Percentiles rank a stretch among this genome's conserved stretches.
Evolutionary conservation across 2,888 invertebrate species (phyloP).

Genomic region (Clusia tigrina): DNA sequence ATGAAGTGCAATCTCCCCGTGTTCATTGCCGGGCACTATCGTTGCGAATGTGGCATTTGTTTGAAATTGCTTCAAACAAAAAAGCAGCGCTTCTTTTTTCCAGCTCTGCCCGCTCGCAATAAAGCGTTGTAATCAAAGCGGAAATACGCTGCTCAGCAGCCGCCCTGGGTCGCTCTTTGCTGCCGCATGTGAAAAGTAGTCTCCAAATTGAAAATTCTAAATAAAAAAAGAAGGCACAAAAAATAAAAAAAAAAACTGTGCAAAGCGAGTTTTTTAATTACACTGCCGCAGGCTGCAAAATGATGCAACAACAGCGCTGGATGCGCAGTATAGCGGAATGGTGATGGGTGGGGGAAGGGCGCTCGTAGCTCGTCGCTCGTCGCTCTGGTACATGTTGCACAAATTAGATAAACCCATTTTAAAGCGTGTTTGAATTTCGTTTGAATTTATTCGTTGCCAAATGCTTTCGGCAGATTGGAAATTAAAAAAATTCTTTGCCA

Average conservation of each 20-base stretch:
- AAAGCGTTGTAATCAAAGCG: neutral
- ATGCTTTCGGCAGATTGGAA: constrained; percentile 23
- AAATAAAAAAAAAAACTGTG: neutral
- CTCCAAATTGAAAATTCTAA: constrained; percentile 1
- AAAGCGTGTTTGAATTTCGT: constrained; percentile 24
- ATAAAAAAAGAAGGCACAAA: constrained; percentile 4
- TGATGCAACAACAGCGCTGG: neutral
- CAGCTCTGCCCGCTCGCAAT: neutral
- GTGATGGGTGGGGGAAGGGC: neutral
- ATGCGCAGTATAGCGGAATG: neutral
- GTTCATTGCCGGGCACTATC: too few species aligned
- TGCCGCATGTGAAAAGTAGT: neutral
- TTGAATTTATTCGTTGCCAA: constrained; percentile 24
- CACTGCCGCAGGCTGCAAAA: constrained; percentile 17
- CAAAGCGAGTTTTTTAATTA: constrained; percentile 28
- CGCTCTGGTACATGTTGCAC: constrained; percentile 12
- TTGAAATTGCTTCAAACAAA: too few species aligned
- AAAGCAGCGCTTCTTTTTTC: too few species aligned
- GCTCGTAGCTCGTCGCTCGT: too few species aligned
- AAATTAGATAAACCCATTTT: constrained; percentile 29
- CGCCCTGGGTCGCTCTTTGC: neutral
- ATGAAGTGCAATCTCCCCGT: neutral
- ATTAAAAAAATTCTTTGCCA: constrained; percentile 22
- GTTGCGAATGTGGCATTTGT: too few species aligned
- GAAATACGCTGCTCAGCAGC: neutral